A percentile compares a stretch with the other conserved stretches of the same genome.
Conservation (phyloP, 2,888 invertebrate species). For the Pycnomerus fuliginosus region DNA sequence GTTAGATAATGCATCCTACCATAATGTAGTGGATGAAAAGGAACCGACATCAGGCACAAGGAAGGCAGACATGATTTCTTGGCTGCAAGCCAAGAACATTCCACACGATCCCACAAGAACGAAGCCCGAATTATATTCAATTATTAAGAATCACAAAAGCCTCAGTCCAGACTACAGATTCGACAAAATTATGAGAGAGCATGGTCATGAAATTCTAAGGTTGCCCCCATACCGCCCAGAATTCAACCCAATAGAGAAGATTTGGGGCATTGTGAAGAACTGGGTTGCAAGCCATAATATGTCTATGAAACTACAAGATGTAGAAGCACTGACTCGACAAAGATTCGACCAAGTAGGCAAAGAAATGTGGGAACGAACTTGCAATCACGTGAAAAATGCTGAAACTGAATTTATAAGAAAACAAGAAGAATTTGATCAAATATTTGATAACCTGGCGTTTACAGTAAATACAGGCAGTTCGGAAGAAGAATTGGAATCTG, state of each 20-base stretch:
- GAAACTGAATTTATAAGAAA: too few species aligned
- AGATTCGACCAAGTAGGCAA: not conserved
- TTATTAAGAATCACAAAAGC: not conserved
- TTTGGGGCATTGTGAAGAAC: conserved; percentile 3
- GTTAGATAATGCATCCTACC: not conserved
- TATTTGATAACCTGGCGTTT: too few species aligned
- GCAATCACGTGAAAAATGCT: too few species aligned
- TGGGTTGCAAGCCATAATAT: conserved; percentile 4
- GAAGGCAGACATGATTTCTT: conserved; percentile 21
- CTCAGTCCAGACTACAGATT: not conserved
- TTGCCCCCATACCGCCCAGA: not conserved
- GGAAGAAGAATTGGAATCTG: too few species aligned
- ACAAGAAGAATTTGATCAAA: too few species aligned
- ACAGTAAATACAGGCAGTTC: too few species aligned
- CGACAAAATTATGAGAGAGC: not conserved
- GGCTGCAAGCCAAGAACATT: conserved; percentile 8
- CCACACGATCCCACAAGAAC: not conserved
- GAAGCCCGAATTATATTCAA: conserved; percentile 3
- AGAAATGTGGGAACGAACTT: conserved; percentile 7
- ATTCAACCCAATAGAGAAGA: conserved; percentile 1
- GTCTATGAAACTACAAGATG: conserved; percentile 5
- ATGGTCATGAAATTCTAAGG: not conserved
- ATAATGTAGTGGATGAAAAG: not conserved
- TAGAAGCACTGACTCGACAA: not conserved
- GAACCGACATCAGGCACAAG: not conserved